Percentiles rank a stretch among this genome's conserved stretches.
These are phyloP conservation scores for Scaptomyza cyrtandrae DNA, from an alignment of 2,888 invertebrate genomes.

Conservation along the genomic window DNA sequence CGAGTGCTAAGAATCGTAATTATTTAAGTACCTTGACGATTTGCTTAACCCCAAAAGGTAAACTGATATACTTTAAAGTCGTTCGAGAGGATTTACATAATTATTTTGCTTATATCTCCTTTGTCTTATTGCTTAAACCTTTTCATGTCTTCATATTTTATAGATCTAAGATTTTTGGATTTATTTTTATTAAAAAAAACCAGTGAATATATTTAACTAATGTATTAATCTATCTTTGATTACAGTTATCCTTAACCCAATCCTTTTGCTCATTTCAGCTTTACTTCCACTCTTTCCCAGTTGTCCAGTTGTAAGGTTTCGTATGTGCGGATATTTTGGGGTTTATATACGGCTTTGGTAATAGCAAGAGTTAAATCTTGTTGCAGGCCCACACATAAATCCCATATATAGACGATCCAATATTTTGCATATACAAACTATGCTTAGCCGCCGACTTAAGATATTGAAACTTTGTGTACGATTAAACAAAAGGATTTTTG, in stretches of 20 bases:
- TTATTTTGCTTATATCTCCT: too few species aligned
- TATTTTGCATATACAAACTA: constrained; percentile 61
- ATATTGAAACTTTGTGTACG: constrained; percentile 48
- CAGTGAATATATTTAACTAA: too few species aligned
- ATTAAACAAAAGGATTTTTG: constrained; percentile 44
- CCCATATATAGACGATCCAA: constrained; percentile 48
- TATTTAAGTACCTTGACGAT: too few species aligned
- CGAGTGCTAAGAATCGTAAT: not conserved
- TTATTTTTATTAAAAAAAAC: too few species aligned
- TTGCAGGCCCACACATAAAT: constrained; percentile 48
- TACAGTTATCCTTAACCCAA: not conserved
- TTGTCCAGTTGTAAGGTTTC: not conserved
- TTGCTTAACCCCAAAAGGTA: too few species aligned
- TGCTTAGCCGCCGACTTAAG: constrained; percentile 45
- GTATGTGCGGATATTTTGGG: constrained; percentile 62
- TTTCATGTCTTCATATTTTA: too few species aligned
- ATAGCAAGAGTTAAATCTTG: constrained; percentile 68
- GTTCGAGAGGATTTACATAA: too few species aligned
- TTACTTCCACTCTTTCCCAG: not conserved
- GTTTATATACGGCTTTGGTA: constrained; percentile 61
- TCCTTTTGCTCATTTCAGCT: constrained; percentile 34
- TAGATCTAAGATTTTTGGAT: too few species aligned
- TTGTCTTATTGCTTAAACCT: too few species aligned
- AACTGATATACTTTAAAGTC: too few species aligned
- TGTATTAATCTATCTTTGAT: too few species aligned